Conservation (phyloP, 2,888 invertebrate species). For the Pristionchus arcanus region DNA sequence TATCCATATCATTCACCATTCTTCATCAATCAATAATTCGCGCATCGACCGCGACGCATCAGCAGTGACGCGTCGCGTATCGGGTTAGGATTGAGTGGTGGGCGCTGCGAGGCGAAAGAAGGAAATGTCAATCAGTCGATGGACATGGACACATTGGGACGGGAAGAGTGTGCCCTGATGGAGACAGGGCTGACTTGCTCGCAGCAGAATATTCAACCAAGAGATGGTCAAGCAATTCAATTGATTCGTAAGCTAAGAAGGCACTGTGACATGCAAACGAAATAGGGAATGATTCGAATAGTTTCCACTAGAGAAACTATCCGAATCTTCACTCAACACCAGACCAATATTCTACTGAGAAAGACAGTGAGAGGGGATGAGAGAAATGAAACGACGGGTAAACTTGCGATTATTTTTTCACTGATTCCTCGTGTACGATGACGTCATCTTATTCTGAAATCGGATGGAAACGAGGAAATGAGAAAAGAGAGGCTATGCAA, state of each 20-base stretch:
- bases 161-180: background rate
- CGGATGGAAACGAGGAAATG: slow-evolving; percentile 41
- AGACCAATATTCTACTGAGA: background rate
- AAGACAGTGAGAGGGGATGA: slow-evolving; percentile 30
- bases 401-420: slow-evolving; percentile 45
- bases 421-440: background rate
- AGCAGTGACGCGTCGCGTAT: slow-evolving; percentile 21
- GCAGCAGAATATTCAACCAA: background rate
- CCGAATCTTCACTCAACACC: slow-evolving; percentile 5
- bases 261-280: slow-evolving; percentile 37
- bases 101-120: slow-evolving; percentile 14
- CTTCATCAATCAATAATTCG: slow-evolving; percentile 2
- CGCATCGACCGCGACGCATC: slow-evolving; percentile 32
- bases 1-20: background rate
- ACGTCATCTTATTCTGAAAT: slow-evolving; percentile 26
- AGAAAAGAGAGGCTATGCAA: background rate
- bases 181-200: background rate
- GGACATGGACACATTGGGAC: slow-evolving; percentile 29
- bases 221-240: background rate
- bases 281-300: background rate
- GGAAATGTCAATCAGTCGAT: background rate
- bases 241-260: background rate
- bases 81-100: slow-evolving; percentile 37
- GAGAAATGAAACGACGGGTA: slow-evolving; percentile 44
- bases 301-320: background rate